A percentile compares a stretch with the other conserved stretches of the same genome.
Evolutionary conservation across 1,140 invertebrate species (phyloP).

Genomic region (Tetraneura akinire): DNA sequence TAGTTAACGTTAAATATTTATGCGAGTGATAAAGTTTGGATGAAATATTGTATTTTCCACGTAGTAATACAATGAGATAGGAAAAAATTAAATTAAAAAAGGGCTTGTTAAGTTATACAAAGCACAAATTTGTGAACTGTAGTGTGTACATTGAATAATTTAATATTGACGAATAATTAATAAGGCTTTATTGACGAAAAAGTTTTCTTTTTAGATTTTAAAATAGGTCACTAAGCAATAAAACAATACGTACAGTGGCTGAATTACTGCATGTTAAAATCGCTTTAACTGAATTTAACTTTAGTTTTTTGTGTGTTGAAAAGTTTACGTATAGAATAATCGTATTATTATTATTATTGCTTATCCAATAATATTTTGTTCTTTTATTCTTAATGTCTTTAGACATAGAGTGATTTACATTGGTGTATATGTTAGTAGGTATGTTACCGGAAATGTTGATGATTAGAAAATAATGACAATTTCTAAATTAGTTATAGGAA

Average conservation of each 20-base stretch:
- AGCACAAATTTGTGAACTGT: not conserved
- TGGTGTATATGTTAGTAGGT: no score
- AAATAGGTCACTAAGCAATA: slow-evolving; percentile 27
- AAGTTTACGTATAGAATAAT: not conserved
- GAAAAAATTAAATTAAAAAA: slow-evolving; percentile 33
- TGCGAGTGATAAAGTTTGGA: not conserved
- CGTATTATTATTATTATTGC: not conserved
- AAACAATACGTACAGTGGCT: not conserved
- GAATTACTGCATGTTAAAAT: not conserved
- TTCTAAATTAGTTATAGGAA: no score
- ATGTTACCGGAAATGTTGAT: no score
- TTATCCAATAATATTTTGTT: not conserved
- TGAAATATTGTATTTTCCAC: not conserved
- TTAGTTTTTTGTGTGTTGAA: not conserved
- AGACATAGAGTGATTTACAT: no score
- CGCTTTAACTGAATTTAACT: not conserved
- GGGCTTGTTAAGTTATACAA: slow-evolving; percentile 24
- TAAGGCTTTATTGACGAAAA: slow-evolving; percentile 5
- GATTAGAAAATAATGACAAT: no score
- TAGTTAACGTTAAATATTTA: not conserved
- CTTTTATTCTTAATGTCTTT: not conserved
- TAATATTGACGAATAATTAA: slow-evolving; percentile 33
- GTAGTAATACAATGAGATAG: not conserved
- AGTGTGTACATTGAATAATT: not conserved
- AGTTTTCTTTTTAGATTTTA: slow-evolving; percentile 32